Percentiles rank a stretch among this genome's conserved stretches.
These are phyloP conservation scores for Hyalella azteca DNA, from an alignment of 2,888 invertebrate species.

Conservation along the genomic window DNA sequence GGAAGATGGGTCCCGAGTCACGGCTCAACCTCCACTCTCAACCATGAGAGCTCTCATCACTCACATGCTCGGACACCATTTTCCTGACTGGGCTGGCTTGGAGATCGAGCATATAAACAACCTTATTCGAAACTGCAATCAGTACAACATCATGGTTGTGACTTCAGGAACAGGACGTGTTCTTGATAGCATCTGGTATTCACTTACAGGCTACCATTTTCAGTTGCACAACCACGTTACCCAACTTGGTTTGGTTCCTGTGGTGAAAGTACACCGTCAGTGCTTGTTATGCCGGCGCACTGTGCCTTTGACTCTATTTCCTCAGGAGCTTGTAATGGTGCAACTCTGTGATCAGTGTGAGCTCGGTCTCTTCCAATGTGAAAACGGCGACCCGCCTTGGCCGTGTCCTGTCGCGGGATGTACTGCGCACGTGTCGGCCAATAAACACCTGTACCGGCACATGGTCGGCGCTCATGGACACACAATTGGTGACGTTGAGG, in stretches of 20 bases:
- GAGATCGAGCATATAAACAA: constrained; percentile 40
- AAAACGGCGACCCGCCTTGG: constrained; percentile 37
- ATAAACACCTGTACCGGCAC: constrained; percentile 8
- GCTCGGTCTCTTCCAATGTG: constrained; percentile 42
- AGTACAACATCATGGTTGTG: constrained; percentile 24
- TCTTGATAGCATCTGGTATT: constrained; percentile 27
- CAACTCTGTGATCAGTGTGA: constrained; percentile 38
- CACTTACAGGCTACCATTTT: constrained; percentile 32
- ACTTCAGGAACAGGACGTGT: constrained; percentile 13
- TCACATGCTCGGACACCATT: constrained; percentile 34
- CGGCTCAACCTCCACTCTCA: constrained; percentile 31
- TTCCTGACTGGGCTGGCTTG: constrained; percentile 43
- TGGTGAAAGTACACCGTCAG: constrained; percentile 21
- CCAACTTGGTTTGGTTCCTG: constrained; percentile 14
- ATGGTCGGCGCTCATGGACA: not conserved
- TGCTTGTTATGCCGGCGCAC: constrained; percentile 34
- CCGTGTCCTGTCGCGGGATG: constrained; percentile 41
- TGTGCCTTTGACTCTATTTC: constrained; percentile 1
- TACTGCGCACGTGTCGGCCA: not conserved
- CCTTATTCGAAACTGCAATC: constrained; percentile 38
- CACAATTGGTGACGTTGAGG: not conserved
- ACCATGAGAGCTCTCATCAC: constrained; percentile 38
- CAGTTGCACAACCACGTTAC: constrained; percentile 16
- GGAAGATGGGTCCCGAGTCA: not conserved
- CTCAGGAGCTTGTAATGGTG: constrained; percentile 17